phyloP scores from a whole-genome alignment of 35 echinoderm and acorn worm genomes.

The Ophiothrix spiculata region DNA sequence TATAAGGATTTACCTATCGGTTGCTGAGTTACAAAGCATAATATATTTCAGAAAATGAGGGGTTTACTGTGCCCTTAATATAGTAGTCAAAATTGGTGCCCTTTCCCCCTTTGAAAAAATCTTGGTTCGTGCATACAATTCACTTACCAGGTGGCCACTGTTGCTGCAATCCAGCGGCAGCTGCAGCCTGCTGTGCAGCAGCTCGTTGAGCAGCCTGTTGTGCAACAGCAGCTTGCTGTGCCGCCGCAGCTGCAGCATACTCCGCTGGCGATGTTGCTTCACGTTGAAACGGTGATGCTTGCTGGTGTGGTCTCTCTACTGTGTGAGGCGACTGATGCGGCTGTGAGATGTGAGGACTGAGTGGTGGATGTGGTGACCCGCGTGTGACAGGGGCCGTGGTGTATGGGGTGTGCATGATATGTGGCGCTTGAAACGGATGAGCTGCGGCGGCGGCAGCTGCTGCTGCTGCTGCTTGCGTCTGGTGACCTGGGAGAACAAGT shows the following conservation, averaged over 20 bases:
- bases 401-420: not conserved
- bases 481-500: not conserved
- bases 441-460: not conserved
- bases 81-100: not conserved
- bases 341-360: slow-evolving; percentile 26
- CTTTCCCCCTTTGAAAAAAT: not conserved
- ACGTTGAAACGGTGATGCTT: not conserved
- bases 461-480: not conserved
- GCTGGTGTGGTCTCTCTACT: slow-evolving; percentile 14
- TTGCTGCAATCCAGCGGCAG: not conserved
- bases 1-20: not conserved
- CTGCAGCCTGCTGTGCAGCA: not conserved
- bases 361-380: slow-evolving; percentile 6
- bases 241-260: not conserved
- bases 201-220: not conserved
- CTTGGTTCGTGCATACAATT: not conserved
- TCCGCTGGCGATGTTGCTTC: slow-evolving; percentile 28
- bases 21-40: not conserved
- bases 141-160: not conserved
- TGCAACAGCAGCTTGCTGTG: slow-evolving; percentile 18
- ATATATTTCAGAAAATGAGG: not conserved
- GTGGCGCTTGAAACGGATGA: not conserved
- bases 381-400: not conserved
- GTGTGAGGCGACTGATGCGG: not conserved
- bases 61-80: not conserved